Percentiles rank a stretch among this genome's conserved stretches.
Conservation (phyloP, 2,113 vertebrate genomes). For the Neotoma lepida region DNA sequence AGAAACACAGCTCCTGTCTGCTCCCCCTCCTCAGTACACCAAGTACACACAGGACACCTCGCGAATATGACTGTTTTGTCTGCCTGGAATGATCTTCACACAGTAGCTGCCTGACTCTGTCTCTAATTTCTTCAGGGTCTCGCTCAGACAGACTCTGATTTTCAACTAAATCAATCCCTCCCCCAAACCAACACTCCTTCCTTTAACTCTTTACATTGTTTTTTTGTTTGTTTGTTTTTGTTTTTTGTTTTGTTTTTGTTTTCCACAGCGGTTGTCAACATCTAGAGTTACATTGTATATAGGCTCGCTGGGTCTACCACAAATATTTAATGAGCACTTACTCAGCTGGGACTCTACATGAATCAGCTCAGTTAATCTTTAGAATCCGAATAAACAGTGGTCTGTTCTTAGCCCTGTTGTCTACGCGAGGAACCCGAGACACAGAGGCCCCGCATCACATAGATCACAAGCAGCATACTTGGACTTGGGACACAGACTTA, state of each 20-base stretch:
- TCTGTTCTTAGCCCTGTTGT: background rate
- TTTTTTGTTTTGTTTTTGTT: background rate
- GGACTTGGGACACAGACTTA: background rate
- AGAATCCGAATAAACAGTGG: background rate
- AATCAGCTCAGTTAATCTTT: background rate
- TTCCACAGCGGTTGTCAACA: background rate
- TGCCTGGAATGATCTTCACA: background rate
- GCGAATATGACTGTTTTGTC: background rate
- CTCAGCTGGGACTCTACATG: background rate
- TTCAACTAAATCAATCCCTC: background rate
- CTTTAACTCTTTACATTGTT: background rate
- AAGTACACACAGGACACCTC: background rate
- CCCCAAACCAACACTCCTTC: no score
- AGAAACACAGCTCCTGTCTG: background rate
- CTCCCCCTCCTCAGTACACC: background rate
- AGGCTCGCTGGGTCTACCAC: background rate
- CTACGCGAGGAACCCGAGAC: background rate
- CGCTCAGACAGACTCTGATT: background rate
- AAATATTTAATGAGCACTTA: background rate
- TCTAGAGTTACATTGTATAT: background rate
- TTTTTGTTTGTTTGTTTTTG: background rate
- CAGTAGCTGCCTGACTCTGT: background rate
- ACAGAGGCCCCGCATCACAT: background rate
- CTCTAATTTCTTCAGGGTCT: background rate
- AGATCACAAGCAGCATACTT: background rate